Evolutionary conservation across 2,113 vertebrate genomes (phyloP).

Genomic region (Mixornis gularis): DNA sequence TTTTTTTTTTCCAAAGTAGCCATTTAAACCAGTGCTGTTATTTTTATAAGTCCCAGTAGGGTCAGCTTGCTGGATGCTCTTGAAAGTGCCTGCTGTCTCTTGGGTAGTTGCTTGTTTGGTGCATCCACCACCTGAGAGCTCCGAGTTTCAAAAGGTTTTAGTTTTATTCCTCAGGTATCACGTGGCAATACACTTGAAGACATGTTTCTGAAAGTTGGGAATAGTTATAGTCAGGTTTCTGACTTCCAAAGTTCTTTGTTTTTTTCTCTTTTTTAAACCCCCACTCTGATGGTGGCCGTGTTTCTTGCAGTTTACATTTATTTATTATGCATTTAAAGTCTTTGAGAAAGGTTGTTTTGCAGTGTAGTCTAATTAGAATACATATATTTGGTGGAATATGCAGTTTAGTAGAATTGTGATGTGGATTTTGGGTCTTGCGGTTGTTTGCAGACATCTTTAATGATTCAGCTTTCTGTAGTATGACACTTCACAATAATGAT

Average conservation of each 20-base stretch:
- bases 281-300: background rate
- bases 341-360: background rate
- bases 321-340: background rate
- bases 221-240: background rate
- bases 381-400: background rate
- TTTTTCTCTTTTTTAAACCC: background rate
- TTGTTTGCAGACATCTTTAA: background rate
- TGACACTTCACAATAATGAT: background rate
- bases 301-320: background rate
- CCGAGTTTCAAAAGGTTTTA: background rate
- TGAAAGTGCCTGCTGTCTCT: background rate
- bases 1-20: background rate
- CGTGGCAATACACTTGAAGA: background rate
- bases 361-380: background rate
- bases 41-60: background rate
- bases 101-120: background rate
- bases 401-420: background rate
- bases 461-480: background rate
- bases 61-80: background rate
- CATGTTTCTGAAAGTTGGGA: background rate
- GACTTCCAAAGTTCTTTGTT: background rate
- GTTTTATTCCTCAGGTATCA: background rate
- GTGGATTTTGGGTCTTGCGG: background rate
- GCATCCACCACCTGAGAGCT: background rate
- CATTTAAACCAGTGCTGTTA: background rate